A percentile compares a stretch with the other conserved stretches of the same genome.
Evolutionary conservation across 2,888 invertebrate species (phyloP).

Genomic region (Watsonalla cultraria): DNA sequence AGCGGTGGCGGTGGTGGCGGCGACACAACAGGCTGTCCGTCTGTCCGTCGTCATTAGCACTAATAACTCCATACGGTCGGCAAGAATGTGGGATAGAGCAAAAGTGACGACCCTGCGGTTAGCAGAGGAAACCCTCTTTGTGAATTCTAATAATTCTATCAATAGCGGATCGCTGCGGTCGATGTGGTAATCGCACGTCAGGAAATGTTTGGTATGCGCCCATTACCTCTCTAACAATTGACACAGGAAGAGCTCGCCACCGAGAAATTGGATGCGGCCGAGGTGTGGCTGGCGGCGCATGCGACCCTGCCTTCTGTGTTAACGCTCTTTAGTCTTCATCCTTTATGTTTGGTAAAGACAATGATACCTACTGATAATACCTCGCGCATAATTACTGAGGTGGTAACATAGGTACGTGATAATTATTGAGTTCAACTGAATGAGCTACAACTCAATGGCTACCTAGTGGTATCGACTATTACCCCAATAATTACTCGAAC

Average conservation of each 20-base stretch:
- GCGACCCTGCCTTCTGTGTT: conserved; percentile 7
- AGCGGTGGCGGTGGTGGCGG: conserved; percentile 15
- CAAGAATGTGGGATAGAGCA: conserved; percentile 43
- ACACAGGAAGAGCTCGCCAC: conserved; percentile 36
- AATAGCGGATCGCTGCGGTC: conserved; percentile 62
- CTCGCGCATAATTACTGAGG: neutral
- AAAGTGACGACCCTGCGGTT: conserved; percentile 60
- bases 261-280: conserved; percentile 26
- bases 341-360: conserved; percentile 10
- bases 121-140: conserved; percentile 48
- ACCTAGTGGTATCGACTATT: no score
- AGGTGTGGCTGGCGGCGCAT: conserved; percentile 8
- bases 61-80: conserved; percentile 63
- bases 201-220: conserved; percentile 51
- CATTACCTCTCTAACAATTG: conserved; percentile 34
- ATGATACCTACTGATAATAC: neutral
- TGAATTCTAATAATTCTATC: conserved; percentile 65
- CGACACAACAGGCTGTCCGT: conserved; percentile 43
- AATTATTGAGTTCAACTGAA: no score
- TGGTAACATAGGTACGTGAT: neutral
- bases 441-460: no score
- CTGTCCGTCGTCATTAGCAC: conserved; percentile 59
- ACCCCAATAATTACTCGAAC: no score
- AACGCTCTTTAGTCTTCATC: conserved; percentile 17
- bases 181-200: conserved; percentile 52